Base-by-base conservation (phyloP, 2,888 invertebrate genomes). In the Ptilodon capucinus region DNA sequence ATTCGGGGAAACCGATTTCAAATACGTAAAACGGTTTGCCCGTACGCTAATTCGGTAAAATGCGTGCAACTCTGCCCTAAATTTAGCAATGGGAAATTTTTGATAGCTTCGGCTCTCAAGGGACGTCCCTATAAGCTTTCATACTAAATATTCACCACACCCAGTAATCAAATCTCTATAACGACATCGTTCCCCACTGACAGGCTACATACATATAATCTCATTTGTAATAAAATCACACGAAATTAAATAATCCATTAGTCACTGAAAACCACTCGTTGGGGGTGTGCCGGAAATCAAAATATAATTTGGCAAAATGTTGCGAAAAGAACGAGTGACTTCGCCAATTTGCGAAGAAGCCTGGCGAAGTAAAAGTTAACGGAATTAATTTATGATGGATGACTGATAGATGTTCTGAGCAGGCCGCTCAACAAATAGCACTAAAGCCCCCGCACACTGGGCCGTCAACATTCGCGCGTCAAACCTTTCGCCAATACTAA, bases 281-380 rank as follows among this genome's bases (percentile, higher is more conserved):
- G 17, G 34, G 48, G 61, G 58, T 48, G 50, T 60, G 46, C 58
- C 51, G 54, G 57, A 55, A 59, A 72, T 76, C 66, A 71, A 77
- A 81, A 76, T 69, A 64, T 72, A 76, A 79, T 81, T 75, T 74
- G 47, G 59, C 71, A 72, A 77, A 76, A 74, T 69, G 68, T 67
- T 53, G 25, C 52, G 57, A 57, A 50, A 60, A 65, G 43, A 51
- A 17, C 40, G 39, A 47, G 25, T 40, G 60, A 60, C 68, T 68
- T 54, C 59, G 52, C 55, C 68, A 71, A 79, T 75, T 76, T 74
- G 52, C 57, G 59, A 58, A 60, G 61, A 68, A 35, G 60, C 64
- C 58, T 60, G 53, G 59, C 56, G 57, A 62, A 52, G 57, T 49
- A 62, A 69, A 65, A 64, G 53, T 44, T 71, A 71, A 71, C 67